Evolutionary conservation across 2,888 invertebrate genomes (phyloP), one percentile per base, ranked within the genome.

Genomic region (Netelia inedita): DNA sequence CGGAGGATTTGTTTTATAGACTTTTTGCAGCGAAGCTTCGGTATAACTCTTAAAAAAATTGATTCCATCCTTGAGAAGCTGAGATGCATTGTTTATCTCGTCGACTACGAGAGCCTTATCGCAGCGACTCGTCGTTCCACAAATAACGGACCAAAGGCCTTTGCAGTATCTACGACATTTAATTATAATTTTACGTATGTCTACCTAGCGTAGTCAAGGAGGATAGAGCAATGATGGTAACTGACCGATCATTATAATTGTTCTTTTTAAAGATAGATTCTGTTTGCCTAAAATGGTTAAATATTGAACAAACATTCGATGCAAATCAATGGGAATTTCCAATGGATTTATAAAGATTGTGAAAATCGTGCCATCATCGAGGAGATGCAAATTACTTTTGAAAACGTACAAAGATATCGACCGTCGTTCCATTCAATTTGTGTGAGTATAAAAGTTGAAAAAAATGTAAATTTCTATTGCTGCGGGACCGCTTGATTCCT

Each of bases 111-210:
- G 90, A 55, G 91, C 92, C 80, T 91, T 92, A 55, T 93, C 93
- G 68, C 93, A 93, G 3, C 93, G 91, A 75, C 92, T 93, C 2
- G 93, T 93, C 1, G 93, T 94, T 41, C 93, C 93, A 21, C 93
- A 94, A 90, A 94, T 93, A 50, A 93, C 92, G 41, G 92, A 91
- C 94, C 94, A 94, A 43, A 94, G 86, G 43, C 91, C 93, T 73
- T 94, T 94, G 85, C 92, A 93, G 65, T 93, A 94, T 10, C 94
- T 94, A 50, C 14, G 35, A 55, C 11, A 11, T 68, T 57, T 19
- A 79, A 65, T 53, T 21, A 6, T 19, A 16, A 65, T 53, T 23
- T 50, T 35, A 79, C 10, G 28, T 65, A 1, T 19, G 35, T 55
- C 16, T 57, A n/a, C 9, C 8, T 41, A 71, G 59, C 11, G 59